Base-by-base conservation (phyloP, 2,888 invertebrate genomes). In the Nomada ferruginata region DNA sequence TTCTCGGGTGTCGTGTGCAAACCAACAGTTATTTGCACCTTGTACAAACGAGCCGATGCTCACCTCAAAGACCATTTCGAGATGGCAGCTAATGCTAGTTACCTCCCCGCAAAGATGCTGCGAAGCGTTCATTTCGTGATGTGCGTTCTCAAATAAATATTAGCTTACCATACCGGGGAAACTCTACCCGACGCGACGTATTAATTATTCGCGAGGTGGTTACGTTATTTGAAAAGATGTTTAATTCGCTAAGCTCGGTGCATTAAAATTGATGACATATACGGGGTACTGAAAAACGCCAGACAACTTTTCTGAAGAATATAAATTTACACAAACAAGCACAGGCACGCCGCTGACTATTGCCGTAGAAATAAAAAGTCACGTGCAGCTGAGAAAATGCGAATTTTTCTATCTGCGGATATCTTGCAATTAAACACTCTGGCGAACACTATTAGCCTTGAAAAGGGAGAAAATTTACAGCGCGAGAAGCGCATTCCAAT, bases 181-280 rank as follows among this genome's bases (percentile, higher is more conserved):
- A 64, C 10, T 44, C 64, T 10, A 13, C 2, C 3, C 59, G 59
- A 18, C 2, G 3, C 59, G 59, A 15, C 50, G 15, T 53, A 52
- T 79, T 59, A 79, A 77, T 77, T 77, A 77, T 71, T 15, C 63
- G 11, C 15, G 53, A 63, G 9, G 18, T 42, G 71, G 63, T 59
- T 59, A 59, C 72, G 5, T 53, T n/a, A 20, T 20, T 47, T 26
- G 36, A 11, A 53, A 53, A 4, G 7, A n/a, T 20, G 36, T 42
- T 60, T 60, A 60, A 11, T 23, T 20, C 18, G 9, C 10, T 26
- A 26, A 13, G 26, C 26, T 23, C 9, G 7, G 10, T 15, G 23
- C 23, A 7, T 18, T 18, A 26, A 26, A 64, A 52, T 29, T 29
- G 29, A 20, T 20, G 18, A 26, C 26, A 57, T 2, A 26, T 4